Conservation (phyloP, 2,797 vertebrate species). For the Falco berigora region DNA sequence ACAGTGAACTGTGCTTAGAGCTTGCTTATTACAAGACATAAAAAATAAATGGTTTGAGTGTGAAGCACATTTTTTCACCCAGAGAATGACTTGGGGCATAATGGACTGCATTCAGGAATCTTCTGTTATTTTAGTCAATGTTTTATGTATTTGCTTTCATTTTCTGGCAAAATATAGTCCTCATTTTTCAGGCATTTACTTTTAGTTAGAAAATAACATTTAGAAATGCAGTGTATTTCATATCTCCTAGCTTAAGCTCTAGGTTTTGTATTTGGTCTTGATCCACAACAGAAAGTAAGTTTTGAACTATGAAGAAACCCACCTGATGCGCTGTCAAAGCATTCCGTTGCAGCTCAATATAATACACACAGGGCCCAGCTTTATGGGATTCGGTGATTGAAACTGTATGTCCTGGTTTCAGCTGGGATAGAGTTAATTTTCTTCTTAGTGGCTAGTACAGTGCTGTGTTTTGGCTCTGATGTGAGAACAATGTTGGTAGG, state of each 20-base stretch:
- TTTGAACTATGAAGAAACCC: background rate
- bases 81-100: background rate
- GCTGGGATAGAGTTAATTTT: too few relatives aligned
- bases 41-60: slow-evolving; percentile 36
- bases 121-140: background rate
- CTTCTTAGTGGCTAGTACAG: too few relatives aligned
- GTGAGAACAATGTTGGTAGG: too few relatives aligned
- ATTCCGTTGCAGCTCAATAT: background rate
- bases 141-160: background rate
- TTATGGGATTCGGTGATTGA: background rate
- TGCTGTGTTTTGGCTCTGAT: too few relatives aligned
- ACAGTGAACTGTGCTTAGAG: slow-evolving; percentile 5
- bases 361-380: background rate
- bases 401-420: background rate
- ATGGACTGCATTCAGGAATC: background rate
- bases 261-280: background rate
- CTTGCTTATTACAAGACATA: slow-evolving; percentile 11
- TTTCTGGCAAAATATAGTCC: background rate
- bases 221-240: background rate
- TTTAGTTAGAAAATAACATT: background rate
- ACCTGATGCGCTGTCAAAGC: background rate
- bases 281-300: background rate
- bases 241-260: background rate
- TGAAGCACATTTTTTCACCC: background rate
- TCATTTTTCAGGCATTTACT: background rate